phyloP scores from a whole-genome alignment of 2,113 vertebrate genomes.

The Anolis carolinensis region DNA sequence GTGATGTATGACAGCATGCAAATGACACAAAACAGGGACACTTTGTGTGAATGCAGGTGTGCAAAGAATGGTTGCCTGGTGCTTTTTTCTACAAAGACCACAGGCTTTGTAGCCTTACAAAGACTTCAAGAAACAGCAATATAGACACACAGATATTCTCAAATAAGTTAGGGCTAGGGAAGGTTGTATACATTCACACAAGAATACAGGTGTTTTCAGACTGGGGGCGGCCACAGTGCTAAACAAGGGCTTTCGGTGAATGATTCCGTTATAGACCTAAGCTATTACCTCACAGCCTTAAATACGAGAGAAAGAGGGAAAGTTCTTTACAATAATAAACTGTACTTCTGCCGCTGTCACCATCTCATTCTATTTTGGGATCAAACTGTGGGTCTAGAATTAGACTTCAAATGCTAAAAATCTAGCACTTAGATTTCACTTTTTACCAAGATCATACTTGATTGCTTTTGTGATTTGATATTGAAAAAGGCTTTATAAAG shows the following conservation, averaged over 20 bases:
- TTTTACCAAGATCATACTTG: slow-evolving; percentile 7
- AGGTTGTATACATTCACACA: slow-evolving; percentile 23
- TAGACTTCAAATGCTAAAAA: neutral
- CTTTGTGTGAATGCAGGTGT: slow-evolving; percentile 50
- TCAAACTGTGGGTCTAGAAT: slow-evolving; percentile 5
- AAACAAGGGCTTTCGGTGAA: neutral
- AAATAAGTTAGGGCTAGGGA: slow-evolving; percentile 34
- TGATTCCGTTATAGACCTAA: slow-evolving; percentile 8
- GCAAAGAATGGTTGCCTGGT: slow-evolving; percentile 20
- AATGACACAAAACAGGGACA: slow-evolving; percentile 38
- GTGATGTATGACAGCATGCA: neutral
- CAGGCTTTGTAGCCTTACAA: slow-evolving; percentile 21
- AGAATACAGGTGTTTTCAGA: slow-evolving; percentile 32
- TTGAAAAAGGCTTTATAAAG: neutral
- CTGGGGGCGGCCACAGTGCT: neutral
- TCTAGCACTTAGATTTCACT: neutral
- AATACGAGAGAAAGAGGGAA: slow-evolving; percentile 3
- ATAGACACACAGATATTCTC: neutral
- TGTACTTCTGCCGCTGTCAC: neutral
- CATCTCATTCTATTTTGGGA: neutral
- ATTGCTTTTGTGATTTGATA: neutral
- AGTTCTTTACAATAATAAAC: neutral
- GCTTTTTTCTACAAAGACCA: slow-evolving; percentile 20
- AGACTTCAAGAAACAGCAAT: slow-evolving; percentile 25
- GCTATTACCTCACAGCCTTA: rapidly evolving